Evolutionary conservation across 1,140 invertebrate species (phyloP).

Genomic region (Halictus rubicundus): DNA sequence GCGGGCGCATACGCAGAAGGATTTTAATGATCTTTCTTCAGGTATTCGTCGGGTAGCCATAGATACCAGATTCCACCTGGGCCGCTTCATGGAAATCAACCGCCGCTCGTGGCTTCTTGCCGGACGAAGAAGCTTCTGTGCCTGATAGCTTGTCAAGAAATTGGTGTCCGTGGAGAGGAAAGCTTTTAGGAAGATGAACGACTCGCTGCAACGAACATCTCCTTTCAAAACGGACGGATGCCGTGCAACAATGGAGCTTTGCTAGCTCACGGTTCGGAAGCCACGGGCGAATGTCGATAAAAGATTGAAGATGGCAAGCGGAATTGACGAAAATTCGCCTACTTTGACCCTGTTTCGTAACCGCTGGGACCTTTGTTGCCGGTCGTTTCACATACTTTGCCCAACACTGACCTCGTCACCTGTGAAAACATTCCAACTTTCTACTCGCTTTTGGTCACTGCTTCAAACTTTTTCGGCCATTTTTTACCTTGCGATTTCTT

Average conservation of each 20-base stretch:
- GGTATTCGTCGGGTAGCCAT: conserved; percentile 64
- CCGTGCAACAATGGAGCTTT: too few species aligned
- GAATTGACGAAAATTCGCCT: not conserved
- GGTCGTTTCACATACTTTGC: too few species aligned
- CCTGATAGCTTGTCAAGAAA: conserved; percentile 12
- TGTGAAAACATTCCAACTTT: too few species aligned
- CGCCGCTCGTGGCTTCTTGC: conserved; percentile 54
- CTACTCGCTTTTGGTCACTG: too few species aligned
- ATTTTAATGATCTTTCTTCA: conserved; percentile 67
- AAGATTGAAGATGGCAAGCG: too few species aligned
- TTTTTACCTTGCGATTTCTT: too few species aligned
- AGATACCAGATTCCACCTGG: conserved; percentile 78
- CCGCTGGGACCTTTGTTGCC: not conserved
- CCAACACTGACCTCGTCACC: too few species aligned
- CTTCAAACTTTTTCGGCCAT: too few species aligned
- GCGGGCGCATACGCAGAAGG: conserved; percentile 51
- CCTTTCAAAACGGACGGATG: too few species aligned
- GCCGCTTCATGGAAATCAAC: conserved; percentile 60
- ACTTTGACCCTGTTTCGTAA: not conserved
- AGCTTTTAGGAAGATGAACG: not conserved
- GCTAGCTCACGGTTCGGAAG: too few species aligned
- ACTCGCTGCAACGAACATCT: too few species aligned
- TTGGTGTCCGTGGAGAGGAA: not conserved
- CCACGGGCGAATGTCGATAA: too few species aligned
- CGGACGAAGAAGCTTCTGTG: conserved; percentile 60